A percentile compares a stretch with the other conserved stretches of the same genome.
Evolutionary conservation across 1,140 invertebrate genomes (phyloP).

Genomic region (Stegodyphus dumicola): DNA sequence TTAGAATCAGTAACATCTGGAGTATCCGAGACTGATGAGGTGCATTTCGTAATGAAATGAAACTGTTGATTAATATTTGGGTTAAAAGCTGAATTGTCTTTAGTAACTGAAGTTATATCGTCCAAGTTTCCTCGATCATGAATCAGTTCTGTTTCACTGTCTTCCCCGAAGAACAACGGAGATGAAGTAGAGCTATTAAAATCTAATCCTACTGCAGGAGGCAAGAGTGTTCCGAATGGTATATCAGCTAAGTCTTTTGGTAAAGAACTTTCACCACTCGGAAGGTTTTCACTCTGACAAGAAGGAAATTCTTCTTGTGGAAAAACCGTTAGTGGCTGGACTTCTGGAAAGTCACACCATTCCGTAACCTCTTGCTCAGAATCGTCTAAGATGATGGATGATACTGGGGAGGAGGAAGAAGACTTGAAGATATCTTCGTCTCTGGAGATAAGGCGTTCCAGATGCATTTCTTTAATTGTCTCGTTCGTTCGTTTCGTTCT

Average conservation of each 20-base stretch:
- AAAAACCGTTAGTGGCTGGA: background rate
- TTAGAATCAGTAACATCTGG: no score
- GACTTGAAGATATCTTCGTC: background rate
- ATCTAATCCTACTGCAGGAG: slow-evolving; percentile 21
- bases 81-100: background rate
- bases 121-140: background rate
- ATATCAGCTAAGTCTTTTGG: slow-evolving; percentile 48
- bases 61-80: background rate
- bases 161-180: slow-evolving; percentile 8
- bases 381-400: slow-evolving; percentile 17
- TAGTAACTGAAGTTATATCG: background rate
- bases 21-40: no score
- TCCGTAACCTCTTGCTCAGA: slow-evolving; percentile 21
- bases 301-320: slow-evolving; percentile 1
- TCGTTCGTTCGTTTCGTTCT: no score
- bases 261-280: background rate
- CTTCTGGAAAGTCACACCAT: slow-evolving; percentile 25
- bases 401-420: slow-evolving; percentile 18
- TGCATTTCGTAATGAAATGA: no score
- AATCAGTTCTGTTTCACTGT: background rate
- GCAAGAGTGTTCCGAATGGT: slow-evolving; percentile 30
- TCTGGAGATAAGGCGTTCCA: slow-evolving; percentile 5
- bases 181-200: slow-evolving; percentile 17
- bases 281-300: background rate
- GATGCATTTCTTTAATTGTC: slow-evolving; percentile 8